Conservation (phyloP, 1,140 invertebrate species). For the Saxidomus purpurata region DNA sequence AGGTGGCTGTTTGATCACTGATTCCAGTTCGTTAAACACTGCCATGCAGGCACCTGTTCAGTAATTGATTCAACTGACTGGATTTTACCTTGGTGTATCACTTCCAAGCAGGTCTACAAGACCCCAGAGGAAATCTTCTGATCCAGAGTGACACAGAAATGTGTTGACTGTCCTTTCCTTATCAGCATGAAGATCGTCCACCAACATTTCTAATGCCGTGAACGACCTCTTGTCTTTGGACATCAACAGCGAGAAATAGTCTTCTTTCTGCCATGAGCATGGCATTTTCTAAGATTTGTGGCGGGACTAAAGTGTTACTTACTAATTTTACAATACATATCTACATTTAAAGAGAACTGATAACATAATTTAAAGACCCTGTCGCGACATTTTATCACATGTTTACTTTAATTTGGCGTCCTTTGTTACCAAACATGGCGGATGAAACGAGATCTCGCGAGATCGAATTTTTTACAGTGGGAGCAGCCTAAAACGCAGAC, state of each 20-base stretch:
- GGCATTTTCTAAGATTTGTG: conserved; percentile 68
- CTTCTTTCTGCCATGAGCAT: conserved; percentile 82
- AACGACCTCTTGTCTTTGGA: conserved; percentile 76
- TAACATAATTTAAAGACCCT: neutral
- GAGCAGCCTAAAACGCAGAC: no score
- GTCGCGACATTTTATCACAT: conserved; percentile 32
- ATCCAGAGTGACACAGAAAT: conserved; percentile 84
- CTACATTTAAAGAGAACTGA: neutral
- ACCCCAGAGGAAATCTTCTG: conserved; percentile 85
- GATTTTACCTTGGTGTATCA: conserved; percentile 80
- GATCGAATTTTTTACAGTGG: no score
- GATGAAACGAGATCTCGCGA: conserved; percentile 57
- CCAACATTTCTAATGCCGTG: conserved; percentile 83
- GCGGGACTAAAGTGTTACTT: neutral
- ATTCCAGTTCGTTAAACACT: no score
- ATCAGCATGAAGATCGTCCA: conserved; percentile 85
- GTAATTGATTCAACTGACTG: no score
- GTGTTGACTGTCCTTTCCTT: conserved; percentile 83
- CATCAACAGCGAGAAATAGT: conserved; percentile 83
- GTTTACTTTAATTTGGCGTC: conserved; percentile 65
- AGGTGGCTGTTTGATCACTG: no score
- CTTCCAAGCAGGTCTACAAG: conserved; percentile 83
- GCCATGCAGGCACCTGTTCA: neutral
- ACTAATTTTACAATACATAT: neutral
- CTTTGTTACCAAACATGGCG: conserved; percentile 68